phyloP scores from a whole-genome alignment of 2,888 invertebrate genomes.

The Eubasilissa splendida region DNA sequence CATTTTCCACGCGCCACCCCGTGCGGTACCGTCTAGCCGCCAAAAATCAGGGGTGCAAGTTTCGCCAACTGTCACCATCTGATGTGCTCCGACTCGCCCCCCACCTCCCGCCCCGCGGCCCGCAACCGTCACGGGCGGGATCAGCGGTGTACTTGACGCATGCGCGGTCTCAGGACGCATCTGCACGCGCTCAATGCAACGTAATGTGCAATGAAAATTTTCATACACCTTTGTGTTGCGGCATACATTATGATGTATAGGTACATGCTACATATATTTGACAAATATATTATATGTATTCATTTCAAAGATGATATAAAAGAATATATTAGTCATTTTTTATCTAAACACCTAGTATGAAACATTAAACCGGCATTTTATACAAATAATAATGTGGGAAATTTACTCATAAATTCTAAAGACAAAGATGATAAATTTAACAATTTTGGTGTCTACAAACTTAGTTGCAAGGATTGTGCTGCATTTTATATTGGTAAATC shows the following conservation, averaged over 20 bases:
- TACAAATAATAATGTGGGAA: no score
- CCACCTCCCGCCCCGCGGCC: constrained; percentile 12
- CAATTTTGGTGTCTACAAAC: no score
- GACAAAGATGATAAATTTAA: no score
- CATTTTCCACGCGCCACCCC: constrained; percentile 38
- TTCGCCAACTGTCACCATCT: constrained; percentile 56
- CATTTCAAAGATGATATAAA: not conserved
- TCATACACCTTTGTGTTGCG: constrained; percentile 45
- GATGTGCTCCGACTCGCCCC: constrained; percentile 23
- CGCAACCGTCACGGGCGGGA: no score
- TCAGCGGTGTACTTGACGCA: constrained; percentile 38
- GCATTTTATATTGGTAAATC: no score
- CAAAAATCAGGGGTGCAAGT: constrained; percentile 57
- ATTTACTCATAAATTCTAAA: no score
- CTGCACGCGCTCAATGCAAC: constrained; percentile 54
- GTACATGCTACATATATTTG: not conserved
- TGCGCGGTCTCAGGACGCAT: constrained; percentile 46
- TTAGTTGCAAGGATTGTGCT: no score
- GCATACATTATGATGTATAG: not conserved
- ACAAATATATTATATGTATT: not conserved
- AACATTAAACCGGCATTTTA: no score
- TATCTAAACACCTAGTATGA: no score
- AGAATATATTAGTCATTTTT: no score
- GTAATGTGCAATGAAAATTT: constrained; percentile 51
- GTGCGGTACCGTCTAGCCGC: constrained; percentile 29